Evolutionary conservation across 2,888 invertebrate species (phyloP).

Genomic region (Druceiella hillmani): DNA sequence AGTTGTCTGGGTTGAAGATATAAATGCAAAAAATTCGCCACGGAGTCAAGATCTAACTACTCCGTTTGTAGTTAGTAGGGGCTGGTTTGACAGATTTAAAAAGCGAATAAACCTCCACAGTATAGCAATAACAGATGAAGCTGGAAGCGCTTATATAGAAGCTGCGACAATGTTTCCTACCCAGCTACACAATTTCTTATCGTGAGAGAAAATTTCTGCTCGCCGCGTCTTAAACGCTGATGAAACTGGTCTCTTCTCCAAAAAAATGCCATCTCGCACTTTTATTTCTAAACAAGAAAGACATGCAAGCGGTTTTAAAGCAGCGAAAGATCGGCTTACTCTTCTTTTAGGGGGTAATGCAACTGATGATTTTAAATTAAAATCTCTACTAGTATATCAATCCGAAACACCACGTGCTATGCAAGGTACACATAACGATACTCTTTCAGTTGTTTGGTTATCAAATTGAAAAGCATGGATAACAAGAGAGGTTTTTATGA

Average conservation of each 20-base stretch:
- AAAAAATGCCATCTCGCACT: slow-evolving; percentile 21
- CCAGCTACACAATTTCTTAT: slow-evolving; percentile 14
- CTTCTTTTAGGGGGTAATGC: slow-evolving; percentile 28
- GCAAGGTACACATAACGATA: slow-evolving; percentile 25
- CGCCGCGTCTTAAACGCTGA: slow-evolving; percentile 20
- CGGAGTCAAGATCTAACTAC: slow-evolving; percentile 12
- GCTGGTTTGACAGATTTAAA: slow-evolving; percentile 22
- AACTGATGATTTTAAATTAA: slow-evolving; percentile 26
- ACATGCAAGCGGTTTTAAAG: slow-evolving; percentile 24
- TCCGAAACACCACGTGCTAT: slow-evolving; percentile 24
- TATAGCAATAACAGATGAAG: slow-evolving; percentile 20
- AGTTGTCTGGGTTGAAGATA: slow-evolving; percentile 10
- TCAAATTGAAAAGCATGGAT: slow-evolving; percentile 29
- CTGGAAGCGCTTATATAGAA: slow-evolving; percentile 20
- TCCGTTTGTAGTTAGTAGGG: slow-evolving; percentile 19
- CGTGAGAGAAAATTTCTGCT: slow-evolving; percentile 8
- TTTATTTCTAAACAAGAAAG: slow-evolving; percentile 18
- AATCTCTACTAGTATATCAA: slow-evolving; percentile 25
- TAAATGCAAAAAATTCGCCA: slow-evolving; percentile 11
- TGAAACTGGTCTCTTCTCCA: slow-evolving; percentile 20
- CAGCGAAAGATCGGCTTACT: slow-evolving; percentile 27
- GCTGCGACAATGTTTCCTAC: slow-evolving; percentile 19
- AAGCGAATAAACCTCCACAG: slow-evolving; percentile 20
- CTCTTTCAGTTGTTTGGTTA: slow-evolving; percentile 29
- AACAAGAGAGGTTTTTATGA: slow-evolving; percentile 22